Base-by-base conservation (phyloP, 2,113 vertebrate genomes). In the Dasyornis broadbenti region DNA sequence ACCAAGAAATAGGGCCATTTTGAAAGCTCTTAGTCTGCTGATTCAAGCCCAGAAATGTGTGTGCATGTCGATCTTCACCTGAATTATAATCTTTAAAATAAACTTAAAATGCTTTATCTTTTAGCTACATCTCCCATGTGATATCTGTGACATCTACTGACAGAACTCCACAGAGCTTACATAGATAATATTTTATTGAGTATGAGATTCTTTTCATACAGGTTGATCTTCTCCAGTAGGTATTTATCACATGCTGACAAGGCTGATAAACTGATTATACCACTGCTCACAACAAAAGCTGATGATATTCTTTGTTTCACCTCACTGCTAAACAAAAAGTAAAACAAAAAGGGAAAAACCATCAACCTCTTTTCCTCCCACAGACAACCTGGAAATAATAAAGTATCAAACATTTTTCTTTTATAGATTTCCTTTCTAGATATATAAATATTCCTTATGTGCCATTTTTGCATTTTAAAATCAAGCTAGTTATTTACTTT, bases 11-110 rank as follows among this genome's bases (percentile, higher is more conserved):
- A 12, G 1, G 13, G 16, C 11, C 23, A 10, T 37, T 73, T 42
- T 39, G 53, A 40, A 70, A 66, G 42, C 6, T 21, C 0, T 22
- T 0, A 31, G 3, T 5, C 33, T 59, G 39, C 59, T 16, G 49
- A 42, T 28, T 54, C 22, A 60, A 31, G 70, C 56, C 40, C 83
- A 83, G 37, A 30, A 76, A 18, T 12, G 8, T 8, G 10, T 37
- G 21, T 5, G 4, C 0, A 0, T 21, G 18, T 13, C 7, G 9
- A 40, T 27, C 15, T 27, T 6, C 52, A 91, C 15, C 49, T 49
- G 42, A 53, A 84, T 86, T 24, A 59, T 33, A 39, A 66, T 8
- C 39, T 89, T 64, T 12, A 35, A 35, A 54, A 56, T 10, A 28
- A 57, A 15, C 7, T 23, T 23, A 39, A 94, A 94, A 47, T 19